Conservation (phyloP, 2,888 invertebrate species). For the Ophion obscuratus region DNA sequence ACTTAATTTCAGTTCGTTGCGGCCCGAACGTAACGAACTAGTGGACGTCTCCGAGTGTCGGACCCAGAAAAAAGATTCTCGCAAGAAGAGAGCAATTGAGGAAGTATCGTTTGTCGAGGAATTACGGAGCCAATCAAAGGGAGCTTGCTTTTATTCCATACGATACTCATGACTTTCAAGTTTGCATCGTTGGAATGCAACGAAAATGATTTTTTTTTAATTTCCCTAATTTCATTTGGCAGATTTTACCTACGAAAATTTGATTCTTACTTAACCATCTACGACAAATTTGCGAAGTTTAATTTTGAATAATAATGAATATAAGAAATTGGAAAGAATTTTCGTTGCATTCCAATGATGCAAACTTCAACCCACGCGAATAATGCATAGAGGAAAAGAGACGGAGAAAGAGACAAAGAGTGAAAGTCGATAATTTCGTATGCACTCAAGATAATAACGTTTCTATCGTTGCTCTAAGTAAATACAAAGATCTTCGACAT, state of each 20-base stretch:
- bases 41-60: background rate
- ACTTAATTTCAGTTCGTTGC: background rate
- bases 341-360: no score
- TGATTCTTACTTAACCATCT: no score
- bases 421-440: constrained; percentile 61
- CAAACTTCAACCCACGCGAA: background rate
- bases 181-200: no score
- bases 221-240: no score
- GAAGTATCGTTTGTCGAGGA: constrained; percentile 6
- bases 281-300: no score
- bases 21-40: background rate
- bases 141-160: constrained; percentile 20
- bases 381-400: background rate
- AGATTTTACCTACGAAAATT: no score
- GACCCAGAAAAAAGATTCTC: constrained; percentile 13
- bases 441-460: background rate
- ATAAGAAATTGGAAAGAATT: no score
- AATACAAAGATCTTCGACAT: constrained; percentile 7
- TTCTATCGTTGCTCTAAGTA: background rate
- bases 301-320: no score
- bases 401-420: constrained; percentile 31
- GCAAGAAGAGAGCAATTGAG: constrained; percentile 26
- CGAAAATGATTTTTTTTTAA: no score
- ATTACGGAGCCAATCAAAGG: constrained; percentile 28
- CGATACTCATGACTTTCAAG: background rate